These are phyloP conservation scores for Eupsittula cactorum DNA, from an alignment of 2,113 vertebrate species.

Conservation along the genomic window DNA sequence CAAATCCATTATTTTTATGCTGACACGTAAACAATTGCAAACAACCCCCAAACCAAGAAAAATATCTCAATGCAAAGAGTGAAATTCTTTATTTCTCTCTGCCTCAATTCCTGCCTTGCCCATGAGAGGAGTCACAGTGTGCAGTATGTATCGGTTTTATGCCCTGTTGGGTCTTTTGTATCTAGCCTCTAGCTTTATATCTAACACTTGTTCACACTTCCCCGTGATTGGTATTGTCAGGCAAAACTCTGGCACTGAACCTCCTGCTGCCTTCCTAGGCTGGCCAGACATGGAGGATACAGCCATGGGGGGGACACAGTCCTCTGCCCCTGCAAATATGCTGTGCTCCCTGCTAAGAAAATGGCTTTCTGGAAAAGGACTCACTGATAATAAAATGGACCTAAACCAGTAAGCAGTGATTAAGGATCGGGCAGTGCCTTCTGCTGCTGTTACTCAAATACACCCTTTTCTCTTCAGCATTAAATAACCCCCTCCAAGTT, in stretches of 20 bases:
- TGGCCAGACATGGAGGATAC: not conserved
- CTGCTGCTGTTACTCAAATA: constrained; percentile 26
- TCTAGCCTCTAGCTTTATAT: not conserved
- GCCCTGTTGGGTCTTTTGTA: constrained; percentile 53
- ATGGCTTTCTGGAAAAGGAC: constrained; percentile 63
- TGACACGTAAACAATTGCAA: not conserved
- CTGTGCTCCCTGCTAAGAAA: constrained; percentile 69
- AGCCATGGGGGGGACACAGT: not conserved
- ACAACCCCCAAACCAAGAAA: not conserved
- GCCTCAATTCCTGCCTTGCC: constrained; percentile 33
- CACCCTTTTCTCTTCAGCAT: not conserved
- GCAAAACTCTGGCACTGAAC: constrained; percentile 7
- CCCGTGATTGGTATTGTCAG: constrained; percentile 9
- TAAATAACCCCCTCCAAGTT: not conserved
- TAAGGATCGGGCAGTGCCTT: constrained; percentile 57
- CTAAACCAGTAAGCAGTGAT: constrained; percentile 75
- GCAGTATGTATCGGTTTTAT: constrained; percentile 29
- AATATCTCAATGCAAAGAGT: not conserved
- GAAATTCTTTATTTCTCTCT: constrained; percentile 2
- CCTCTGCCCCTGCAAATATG: constrained; percentile 40
- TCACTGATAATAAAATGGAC: constrained; percentile 74
- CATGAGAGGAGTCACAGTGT: constrained; percentile 30
- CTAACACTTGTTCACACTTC: constrained; percentile 48
- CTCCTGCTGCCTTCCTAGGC: constrained; percentile 15
- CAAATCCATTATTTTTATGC: not conserved